phyloP scores from a whole-genome alignment of 2,797 vertebrate genomes.

The Galagoides demidoff region DNA sequence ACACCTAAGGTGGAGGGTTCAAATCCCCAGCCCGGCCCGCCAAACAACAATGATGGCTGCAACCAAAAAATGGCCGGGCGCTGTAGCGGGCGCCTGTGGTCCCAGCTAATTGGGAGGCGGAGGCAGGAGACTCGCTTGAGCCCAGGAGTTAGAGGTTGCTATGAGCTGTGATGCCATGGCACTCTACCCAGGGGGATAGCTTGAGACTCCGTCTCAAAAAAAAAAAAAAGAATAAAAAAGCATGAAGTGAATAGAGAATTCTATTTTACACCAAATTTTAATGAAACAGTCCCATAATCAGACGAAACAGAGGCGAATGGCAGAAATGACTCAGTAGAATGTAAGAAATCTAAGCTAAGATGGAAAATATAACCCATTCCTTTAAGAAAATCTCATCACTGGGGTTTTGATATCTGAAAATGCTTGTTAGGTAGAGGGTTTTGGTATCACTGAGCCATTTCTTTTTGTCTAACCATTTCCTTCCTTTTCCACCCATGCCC shows the following conservation, averaged over 20 bases:
- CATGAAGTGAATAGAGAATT: background rate
- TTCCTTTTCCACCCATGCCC: background rate
- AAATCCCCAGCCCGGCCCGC: too few relatives aligned
- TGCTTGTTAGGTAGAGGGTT: background rate
- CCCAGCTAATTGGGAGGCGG: background rate
- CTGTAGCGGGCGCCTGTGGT: background rate
- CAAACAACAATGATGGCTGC: too few relatives aligned
- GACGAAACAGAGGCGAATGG: background rate
- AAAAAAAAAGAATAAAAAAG: conserved; percentile 16
- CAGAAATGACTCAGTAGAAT: background rate
- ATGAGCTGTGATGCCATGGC: background rate
- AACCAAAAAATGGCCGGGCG: too few relatives aligned
- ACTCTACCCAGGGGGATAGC: background rate
- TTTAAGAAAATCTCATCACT: background rate
- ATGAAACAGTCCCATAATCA: background rate
- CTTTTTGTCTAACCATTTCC: background rate
- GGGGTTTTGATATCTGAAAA: background rate
- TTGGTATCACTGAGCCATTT: background rate
- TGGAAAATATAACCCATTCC: background rate
- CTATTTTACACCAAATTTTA: background rate
- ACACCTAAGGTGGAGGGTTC: too few relatives aligned
- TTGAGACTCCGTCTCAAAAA: background rate
- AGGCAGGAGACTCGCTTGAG: background rate
- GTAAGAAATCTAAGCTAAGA: background rate
- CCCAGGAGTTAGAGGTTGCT: background rate